Conservation (phyloP, 2,797 vertebrate genomes). For the Ciconia nigra region DNA sequence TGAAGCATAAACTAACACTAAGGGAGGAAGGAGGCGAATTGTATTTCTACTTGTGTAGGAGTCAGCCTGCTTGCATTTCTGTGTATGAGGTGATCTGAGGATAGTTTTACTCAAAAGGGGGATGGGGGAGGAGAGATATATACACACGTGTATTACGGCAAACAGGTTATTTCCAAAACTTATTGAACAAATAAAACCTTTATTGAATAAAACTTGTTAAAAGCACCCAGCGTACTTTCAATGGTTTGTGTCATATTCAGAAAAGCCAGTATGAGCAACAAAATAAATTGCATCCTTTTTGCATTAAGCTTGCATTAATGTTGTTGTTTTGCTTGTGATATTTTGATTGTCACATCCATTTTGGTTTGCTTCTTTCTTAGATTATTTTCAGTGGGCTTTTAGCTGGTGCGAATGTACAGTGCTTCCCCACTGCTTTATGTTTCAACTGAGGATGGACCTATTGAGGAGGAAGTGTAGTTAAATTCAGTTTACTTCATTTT, state of each 20-base stretch:
- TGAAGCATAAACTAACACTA: not conserved
- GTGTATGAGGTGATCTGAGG: not conserved
- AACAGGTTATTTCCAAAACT: not conserved
- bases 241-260: not conserved
- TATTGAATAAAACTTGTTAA: not conserved
- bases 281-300: not conserved
- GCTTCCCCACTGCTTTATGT: not conserved
- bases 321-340: not conserved
- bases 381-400: not conserved
- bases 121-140: accelerated
- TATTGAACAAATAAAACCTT: not conserved
- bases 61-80: not conserved
- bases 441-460: not conserved
- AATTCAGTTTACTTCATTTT: not conserved
- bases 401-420: not conserved
- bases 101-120: not conserved
- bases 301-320: not conserved
- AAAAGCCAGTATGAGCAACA: not conserved
- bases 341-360: not conserved
- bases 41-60: not conserved
- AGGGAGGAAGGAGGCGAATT: not conserved
- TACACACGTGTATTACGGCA: not conserved
- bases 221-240: not conserved
- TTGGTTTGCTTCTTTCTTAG: not conserved
- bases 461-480: not conserved